These are phyloP conservation scores for Pedionomus torquatus DNA, from an alignment of 2,113 vertebrate species.

Conservation along the genomic window DNA sequence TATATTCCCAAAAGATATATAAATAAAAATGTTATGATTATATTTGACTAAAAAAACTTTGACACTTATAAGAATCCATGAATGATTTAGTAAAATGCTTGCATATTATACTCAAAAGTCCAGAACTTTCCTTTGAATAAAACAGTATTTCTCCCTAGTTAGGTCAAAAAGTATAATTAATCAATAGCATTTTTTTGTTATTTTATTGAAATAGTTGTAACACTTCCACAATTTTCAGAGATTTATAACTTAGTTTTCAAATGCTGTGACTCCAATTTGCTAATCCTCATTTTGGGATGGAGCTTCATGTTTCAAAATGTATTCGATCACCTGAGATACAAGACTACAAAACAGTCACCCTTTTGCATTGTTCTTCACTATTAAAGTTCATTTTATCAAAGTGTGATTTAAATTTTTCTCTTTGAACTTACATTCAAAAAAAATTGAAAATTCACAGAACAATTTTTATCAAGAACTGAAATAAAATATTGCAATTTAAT, in stretches of 20 bases:
- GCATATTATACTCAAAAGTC: background rate
- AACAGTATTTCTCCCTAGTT: background rate
- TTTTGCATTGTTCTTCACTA: background rate
- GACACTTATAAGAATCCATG: background rate
- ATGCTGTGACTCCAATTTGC: background rate
- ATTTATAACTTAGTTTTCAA: slow-evolving; percentile 21
- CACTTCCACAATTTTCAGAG: background rate
- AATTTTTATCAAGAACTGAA: slow-evolving; percentile 5
- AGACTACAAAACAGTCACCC: background rate
- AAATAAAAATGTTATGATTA: background rate
- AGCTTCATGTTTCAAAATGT: background rate
- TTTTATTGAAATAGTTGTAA: background rate
- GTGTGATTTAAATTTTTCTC: background rate
- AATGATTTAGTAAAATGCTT: background rate
- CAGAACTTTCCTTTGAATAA: background rate
- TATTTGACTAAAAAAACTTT: background rate
- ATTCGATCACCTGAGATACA: background rate
- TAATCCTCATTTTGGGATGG: background rate
- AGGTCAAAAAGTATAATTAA: background rate
- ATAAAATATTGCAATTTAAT: slow-evolving; percentile 26
- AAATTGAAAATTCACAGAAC: background rate
- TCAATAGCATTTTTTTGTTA: background rate
- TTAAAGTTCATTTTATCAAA: background rate
- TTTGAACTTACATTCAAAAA: background rate
- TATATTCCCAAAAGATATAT: slow-evolving; percentile 3